phyloP scores from a whole-genome alignment of 1,140 invertebrate species.

The Bombus picipes region DNA sequence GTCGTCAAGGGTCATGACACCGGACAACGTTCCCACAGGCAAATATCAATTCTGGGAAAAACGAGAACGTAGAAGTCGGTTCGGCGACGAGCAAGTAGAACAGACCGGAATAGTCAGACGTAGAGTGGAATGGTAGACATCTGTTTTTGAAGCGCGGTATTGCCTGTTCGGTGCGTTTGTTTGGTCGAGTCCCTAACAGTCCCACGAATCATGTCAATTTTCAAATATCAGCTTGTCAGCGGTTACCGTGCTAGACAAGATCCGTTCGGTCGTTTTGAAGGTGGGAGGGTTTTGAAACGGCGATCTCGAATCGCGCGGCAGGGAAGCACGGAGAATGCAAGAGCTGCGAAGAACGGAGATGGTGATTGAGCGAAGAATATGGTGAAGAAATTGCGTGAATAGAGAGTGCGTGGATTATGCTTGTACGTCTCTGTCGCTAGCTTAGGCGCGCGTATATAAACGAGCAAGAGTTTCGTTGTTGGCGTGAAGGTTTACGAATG shows the following conservation, averaged over 20 bases:
- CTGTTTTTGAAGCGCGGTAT: neutral
- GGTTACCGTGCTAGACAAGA: neutral
- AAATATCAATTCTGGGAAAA: neutral
- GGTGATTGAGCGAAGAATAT: neutral
- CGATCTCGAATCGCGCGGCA: too few species aligned
- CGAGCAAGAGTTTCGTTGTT: neutral
- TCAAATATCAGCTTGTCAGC: neutral
- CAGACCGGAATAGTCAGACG: too few species aligned
- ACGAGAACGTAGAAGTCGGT: too few species aligned
- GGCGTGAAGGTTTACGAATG: neutral
- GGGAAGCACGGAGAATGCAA: too few species aligned
- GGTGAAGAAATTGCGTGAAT: neutral
- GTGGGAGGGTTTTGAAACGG: neutral
- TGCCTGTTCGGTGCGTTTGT: neutral
- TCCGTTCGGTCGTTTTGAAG: neutral
- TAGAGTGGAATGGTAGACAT: neutral
- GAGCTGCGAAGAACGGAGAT: neutral
- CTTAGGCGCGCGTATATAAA: neutral
- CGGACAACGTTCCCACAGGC: neutral
- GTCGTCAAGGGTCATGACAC: too few species aligned
- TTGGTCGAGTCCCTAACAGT: neutral
- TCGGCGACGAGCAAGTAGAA: too few species aligned
- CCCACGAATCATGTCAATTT: constrained; percentile 30
- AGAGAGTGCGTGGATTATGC: neutral
- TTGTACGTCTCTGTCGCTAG: constrained; percentile 7